Base-by-base conservation (phyloP, 2,113 vertebrate species). In the Hypanus sabinus region DNA sequence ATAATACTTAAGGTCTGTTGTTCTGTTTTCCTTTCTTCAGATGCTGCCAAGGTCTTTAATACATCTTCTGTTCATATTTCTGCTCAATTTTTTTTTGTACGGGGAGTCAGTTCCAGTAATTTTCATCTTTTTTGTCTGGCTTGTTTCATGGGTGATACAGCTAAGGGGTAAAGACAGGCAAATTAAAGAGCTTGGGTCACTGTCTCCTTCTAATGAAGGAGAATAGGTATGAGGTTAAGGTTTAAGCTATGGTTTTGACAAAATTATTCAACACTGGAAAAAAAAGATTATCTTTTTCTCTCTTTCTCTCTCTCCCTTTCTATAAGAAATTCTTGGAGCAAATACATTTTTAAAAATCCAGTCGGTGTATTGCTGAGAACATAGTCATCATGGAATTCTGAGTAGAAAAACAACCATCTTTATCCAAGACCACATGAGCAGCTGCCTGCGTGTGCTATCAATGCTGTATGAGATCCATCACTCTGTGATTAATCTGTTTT, bases 371-470 rank as follows among this genome's bases (percentile, higher is more conserved):
- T 91, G n/a, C 16, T 55, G 22, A 30, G 91, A 90, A 71, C 16
- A 65, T 33, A 91, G 16, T 30, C 88, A 70, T 36, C 91, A 73
- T 36, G 46, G 91, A 93, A 93, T 93, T 93, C n/a, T 75, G 33
- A 75, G 36, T 73, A 93, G 68, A 27, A 16, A 65, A 65, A 33
- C 38, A 93, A 55, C 36, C 11, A 93, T 75, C 24, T 55, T 93
- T 46, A 73, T 93, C 70, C 91, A 93, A 73, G 73, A 93, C 27
- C 70, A 71, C 36, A 71, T 71, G 33, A 92, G 24, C 65, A 92
- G 20, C 62, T 92, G 27, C 57, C 27, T 88, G 30, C 57, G 9
- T 20, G 90, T n/a, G 33, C 65, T 71, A 70, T 93, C 91, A 30
- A 55, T 68, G 62, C 88, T 16, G 62, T n/a, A 24, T 14, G 70